Evolutionary conservation across 2,797 vertebrate genomes (phyloP), one percentile per base, ranked within the genome.

Genomic region (Megaceryle alcyon): DNA sequence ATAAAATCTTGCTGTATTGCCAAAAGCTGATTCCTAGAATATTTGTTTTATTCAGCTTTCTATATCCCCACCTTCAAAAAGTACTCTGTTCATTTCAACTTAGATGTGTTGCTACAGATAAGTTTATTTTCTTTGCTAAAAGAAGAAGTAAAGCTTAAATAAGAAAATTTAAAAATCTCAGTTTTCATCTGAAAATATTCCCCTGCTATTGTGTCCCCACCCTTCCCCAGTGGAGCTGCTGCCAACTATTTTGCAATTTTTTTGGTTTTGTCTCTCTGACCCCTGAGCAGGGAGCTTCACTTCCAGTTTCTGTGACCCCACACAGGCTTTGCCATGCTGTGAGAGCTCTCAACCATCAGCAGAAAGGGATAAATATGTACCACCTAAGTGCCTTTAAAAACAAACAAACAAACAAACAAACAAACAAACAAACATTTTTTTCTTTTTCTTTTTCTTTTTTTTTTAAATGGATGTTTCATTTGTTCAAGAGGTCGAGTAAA

Each of bases 191-290:
- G n/a, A 90, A 94, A 92, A 56, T 79, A 43, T n/a, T 90, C 37
- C 31, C 25, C 10, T 65, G 33, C 20, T 70, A 1, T 73, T 80
- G 51, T 56, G 54, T 77, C 26, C 69, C 80, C 65, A 64, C 80
- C 85, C 95, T 96, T 95, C 54, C 64, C 44, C 14, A 8, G 15
- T 37, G 60, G 87, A 90, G 68, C 73, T n/a, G 41, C 71, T 94
- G 90, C 82, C 91, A 84, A 35, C 9, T 78, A 2, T 90, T 95
- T 70, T 68, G 44, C 70, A 94, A 14, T 63, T 61, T 88, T 46
- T 82, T 39, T 35, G 19, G 1, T 71, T 86, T 79, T 88, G 29
- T 88, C 37, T 66, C 68, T 85, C 66, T 94, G 82, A 12, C 31
- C 28, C 41, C 33, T 26, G 80, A 69, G 33, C 54, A 86, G 65